These are phyloP conservation scores for Zaprionus lineosus DNA, from an alignment of 2,888 invertebrate species.

Conservation along the genomic window DNA sequence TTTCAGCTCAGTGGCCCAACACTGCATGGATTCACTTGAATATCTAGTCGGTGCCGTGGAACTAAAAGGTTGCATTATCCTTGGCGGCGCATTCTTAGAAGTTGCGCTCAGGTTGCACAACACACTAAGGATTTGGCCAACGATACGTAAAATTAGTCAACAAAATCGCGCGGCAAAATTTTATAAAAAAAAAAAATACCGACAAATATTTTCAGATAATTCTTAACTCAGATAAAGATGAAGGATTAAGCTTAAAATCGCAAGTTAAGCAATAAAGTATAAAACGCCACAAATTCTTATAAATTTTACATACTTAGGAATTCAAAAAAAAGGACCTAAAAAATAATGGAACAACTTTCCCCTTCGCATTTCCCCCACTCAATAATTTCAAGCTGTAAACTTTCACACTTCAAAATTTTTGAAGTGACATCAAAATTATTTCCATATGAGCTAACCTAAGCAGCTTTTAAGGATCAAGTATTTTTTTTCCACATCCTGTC, in stretches of 20 bases:
- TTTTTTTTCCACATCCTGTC: conserved; percentile 34
- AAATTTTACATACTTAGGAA: too few relatives aligned
- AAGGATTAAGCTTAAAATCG: too few relatives aligned
- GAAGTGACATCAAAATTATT: conserved; percentile 19
- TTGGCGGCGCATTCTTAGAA: conserved; percentile 37
- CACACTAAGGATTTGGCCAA: conserved; percentile 45
- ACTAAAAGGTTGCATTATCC: conserved; percentile 13
- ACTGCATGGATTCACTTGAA: background rate
- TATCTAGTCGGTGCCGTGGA: background rate
- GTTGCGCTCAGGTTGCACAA: conserved; percentile 51
- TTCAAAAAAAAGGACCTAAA: too few relatives aligned
- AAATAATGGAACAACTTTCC: too few relatives aligned
- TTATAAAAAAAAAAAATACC: too few relatives aligned
- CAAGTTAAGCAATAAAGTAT: conserved; percentile 15
- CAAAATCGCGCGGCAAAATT: too few relatives aligned
- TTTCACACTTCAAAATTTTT: conserved; percentile 14
- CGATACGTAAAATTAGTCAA: conserved; percentile 50
- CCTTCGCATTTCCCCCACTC: conserved; percentile 3
- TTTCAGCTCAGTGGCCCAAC: conserved; percentile 9
- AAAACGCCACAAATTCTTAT: too few relatives aligned
- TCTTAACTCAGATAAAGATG: too few relatives aligned
- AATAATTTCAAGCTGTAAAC: conserved; percentile 16
- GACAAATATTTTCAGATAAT: too few relatives aligned
- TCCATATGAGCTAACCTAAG: conserved; percentile 48
- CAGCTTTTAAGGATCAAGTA: conserved; percentile 4